phyloP scores from a whole-genome alignment of 2,888 invertebrate species.

The Acanthosepion lycidas region DNA sequence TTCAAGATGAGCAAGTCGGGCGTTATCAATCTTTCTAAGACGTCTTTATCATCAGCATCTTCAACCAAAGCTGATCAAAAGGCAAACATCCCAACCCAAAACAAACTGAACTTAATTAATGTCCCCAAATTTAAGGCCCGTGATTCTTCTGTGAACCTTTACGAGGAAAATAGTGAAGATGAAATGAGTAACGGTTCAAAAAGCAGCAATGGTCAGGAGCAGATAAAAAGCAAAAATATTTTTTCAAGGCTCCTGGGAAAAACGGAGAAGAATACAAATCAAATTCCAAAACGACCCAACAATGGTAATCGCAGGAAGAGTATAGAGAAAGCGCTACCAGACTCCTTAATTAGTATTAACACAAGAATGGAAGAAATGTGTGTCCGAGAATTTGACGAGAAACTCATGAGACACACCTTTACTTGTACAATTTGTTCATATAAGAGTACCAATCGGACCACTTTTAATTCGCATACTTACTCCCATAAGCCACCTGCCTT shows the following conservation, averaged over 20 bases:
- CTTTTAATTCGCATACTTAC: slow-evolving; percentile 46
- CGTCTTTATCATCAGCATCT: not conserved
- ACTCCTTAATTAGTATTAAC: slow-evolving; percentile 25
- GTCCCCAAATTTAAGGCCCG: slow-evolving; percentile 37
- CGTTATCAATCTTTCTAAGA: slow-evolving; percentile 8
- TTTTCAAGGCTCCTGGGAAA: not conserved
- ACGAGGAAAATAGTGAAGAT: not conserved
- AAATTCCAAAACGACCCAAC: not conserved
- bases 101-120: not conserved
- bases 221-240: not conserved
- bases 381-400: slow-evolving; percentile 37
- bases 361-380: slow-evolving; percentile 44
- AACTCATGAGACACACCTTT: not conserved
- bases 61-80: not conserved
- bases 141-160: not conserved
- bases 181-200: not conserved
- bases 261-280: not conserved
- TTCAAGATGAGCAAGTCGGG: slow-evolving; percentile 41
- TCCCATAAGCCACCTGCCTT: slow-evolving; percentile 43
- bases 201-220: slow-evolving; percentile 2
- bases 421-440: slow-evolving; percentile 46
- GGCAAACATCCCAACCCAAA: not conserved
- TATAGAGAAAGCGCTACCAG: not conserved
- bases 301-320: not conserved
- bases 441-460: slow-evolving; percentile 34